phyloP scores from a whole-genome alignment of 2,113 vertebrate species.

The Nyctereutes procyonoides region DNA sequence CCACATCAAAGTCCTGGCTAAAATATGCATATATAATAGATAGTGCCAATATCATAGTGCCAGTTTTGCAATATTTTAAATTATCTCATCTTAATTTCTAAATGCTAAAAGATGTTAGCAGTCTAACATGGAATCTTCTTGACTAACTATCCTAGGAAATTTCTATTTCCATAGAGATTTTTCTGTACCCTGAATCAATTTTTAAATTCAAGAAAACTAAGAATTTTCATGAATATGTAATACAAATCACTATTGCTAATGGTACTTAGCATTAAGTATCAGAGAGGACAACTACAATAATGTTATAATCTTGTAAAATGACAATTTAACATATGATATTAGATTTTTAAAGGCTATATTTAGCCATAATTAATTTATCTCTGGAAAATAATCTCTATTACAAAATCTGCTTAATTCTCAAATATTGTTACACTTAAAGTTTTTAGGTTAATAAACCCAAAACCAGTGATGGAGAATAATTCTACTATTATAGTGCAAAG shows the following conservation, averaged over 20 bases:
- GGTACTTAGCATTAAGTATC: not conserved
- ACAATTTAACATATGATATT: slow-evolving; percentile 17
- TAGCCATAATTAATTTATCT: slow-evolving; percentile 26
- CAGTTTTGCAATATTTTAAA: not conserved
- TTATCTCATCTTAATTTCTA: not conserved
- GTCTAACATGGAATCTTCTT: not conserved
- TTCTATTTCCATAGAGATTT: slow-evolving; percentile 16
- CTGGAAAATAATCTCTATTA: slow-evolving; percentile 29
- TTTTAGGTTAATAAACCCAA: slow-evolving; percentile 42
- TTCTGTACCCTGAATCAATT: not conserved
- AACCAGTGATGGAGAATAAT: slow-evolving; percentile 5
- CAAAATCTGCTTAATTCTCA: not conserved
- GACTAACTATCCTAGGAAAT: not conserved
- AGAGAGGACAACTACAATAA: not conserved
- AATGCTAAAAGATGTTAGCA: not conserved
- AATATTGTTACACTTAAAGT: not conserved
- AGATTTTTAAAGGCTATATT: not conserved
- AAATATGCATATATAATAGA: not conserved
- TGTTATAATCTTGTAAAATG: slow-evolving; percentile 43
- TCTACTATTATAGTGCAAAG: slow-evolving; percentile 45
- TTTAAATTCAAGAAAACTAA: slow-evolving; percentile 29
- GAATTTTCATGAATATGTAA: slow-evolving; percentile 24
- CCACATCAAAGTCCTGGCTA: not conserved
- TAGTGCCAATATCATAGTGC: not conserved
- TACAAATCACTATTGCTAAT: not conserved